These are phyloP conservation scores for Scophthalmus maximus DNA, from an alignment of 2,113 vertebrate genomes.

Conservation along the genomic window DNA sequence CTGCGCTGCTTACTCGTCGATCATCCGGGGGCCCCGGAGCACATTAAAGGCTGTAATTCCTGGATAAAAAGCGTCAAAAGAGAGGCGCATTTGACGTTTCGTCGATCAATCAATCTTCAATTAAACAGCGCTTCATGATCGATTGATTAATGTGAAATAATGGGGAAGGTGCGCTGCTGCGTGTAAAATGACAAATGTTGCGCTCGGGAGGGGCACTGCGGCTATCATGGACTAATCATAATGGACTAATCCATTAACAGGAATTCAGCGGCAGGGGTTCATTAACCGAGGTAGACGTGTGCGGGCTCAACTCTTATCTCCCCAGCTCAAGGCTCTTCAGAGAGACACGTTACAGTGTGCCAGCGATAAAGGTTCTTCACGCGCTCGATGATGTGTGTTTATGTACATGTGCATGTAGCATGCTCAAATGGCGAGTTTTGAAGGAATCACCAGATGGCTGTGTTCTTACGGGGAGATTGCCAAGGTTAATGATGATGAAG, in stretches of 20 bases:
- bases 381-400: constrained; percentile 20
- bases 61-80: constrained; percentile 17
- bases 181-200: constrained; percentile 77
- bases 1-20: constrained; percentile 13
- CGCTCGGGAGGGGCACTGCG: constrained; percentile 47
- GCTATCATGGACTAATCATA: constrained; percentile 76
- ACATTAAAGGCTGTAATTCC: constrained; percentile 2
- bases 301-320: constrained; percentile 70
- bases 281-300: constrained; percentile 78
- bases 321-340: constrained; percentile 51
- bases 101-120: constrained; percentile 64
- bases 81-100: constrained; percentile 28
- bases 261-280: constrained; percentile 75
- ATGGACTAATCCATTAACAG: constrained; percentile 81
- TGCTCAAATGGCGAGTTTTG: constrained; percentile 70
- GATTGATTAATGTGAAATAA: constrained; percentile 68
- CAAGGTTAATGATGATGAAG: constrained; percentile 86
- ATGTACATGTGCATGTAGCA: constrained; percentile 36
- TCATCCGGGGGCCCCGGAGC: not conserved
- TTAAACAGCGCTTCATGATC: constrained; percentile 62
- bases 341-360: constrained; percentile 50
- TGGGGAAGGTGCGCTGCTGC: constrained; percentile 56
- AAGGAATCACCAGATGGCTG: constrained; percentile 81
- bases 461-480: constrained; percentile 75
- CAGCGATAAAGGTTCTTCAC: constrained; percentile 14